Evolutionary conservation across 1,140 invertebrate species (phyloP).

Genomic region (Bombus consobrinus): DNA sequence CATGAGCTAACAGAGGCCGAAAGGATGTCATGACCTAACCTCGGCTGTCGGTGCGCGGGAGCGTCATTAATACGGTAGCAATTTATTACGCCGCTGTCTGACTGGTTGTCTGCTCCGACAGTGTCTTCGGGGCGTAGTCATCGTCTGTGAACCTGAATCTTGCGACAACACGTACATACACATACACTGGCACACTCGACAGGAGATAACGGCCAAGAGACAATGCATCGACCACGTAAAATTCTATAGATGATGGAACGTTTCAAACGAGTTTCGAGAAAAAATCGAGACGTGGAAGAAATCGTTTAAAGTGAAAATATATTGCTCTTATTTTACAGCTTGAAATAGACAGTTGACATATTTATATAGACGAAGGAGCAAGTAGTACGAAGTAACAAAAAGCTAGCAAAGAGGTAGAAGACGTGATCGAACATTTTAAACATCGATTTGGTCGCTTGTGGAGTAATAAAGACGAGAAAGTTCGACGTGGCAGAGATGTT

Average conservation of each 20-base stretch:
- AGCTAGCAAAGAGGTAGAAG: background rate
- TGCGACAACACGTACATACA: constrained; percentile 32
- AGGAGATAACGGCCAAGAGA: constrained; percentile 23
- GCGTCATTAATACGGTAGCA: constrained; percentile 80
- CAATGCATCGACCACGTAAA: constrained; percentile 3
- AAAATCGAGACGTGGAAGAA: background rate
- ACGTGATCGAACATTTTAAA: background rate
- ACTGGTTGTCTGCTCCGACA: constrained; percentile 68
- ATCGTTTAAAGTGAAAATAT: background rate
- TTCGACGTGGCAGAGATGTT: background rate
- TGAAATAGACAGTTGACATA: background rate
- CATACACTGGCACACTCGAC: background rate
- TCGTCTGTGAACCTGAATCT: constrained; percentile 54
- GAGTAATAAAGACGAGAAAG: background rate
- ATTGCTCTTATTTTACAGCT: background rate
- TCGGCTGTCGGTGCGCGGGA: constrained; percentile 68
- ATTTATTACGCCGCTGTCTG: constrained; percentile 79
- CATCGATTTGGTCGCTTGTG: background rate
- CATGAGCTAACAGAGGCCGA: constrained; percentile 50
- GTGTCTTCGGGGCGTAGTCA: constrained; percentile 70
- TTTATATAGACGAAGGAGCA: background rate
- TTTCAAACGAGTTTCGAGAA: constrained; percentile 5
- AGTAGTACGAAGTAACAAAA: background rate
- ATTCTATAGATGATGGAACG: constrained; percentile 11
- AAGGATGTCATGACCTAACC: constrained; percentile 68